Conservation (phyloP, 2,888 invertebrate species). For the Candidula unifasciata region DNA sequence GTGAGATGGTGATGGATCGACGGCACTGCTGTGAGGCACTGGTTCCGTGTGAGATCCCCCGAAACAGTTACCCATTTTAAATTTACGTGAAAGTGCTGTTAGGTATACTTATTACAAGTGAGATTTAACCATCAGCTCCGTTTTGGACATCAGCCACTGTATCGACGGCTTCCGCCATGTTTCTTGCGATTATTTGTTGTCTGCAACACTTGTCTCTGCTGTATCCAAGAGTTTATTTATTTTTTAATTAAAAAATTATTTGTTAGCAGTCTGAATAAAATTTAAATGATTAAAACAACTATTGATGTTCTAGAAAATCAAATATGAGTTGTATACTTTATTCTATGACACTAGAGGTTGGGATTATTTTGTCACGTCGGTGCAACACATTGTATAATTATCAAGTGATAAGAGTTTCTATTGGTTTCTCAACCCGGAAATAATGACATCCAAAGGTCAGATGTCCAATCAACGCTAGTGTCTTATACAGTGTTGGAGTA, state of each 20-base stretch:
- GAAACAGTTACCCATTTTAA: slow-evolving; percentile 59
- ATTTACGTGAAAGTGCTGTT: background rate
- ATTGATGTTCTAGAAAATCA: no score
- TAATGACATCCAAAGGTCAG: slow-evolving; percentile 17
- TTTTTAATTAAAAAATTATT: no score
- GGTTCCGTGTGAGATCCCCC: slow-evolving; percentile 56
- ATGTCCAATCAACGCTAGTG: no score
- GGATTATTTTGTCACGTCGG: slow-evolving; percentile 40
- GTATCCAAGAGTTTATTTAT: no score
- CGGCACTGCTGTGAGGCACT: slow-evolving; percentile 43
- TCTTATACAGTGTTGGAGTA: no score
- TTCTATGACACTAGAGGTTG: background rate
- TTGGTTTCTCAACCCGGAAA: slow-evolving; percentile 48
- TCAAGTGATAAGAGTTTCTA: slow-evolving; percentile 5
- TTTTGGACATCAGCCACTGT: background rate
- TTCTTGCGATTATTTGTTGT: no score
- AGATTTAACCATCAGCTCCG: background rate
- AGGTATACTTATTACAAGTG: background rate
- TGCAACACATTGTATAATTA: background rate
- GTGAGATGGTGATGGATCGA: slow-evolving; percentile 54
- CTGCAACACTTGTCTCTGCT: no score
- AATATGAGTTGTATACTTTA: no score
- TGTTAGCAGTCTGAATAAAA: no score
- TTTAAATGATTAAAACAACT: no score
- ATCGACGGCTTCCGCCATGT: no score